Percentiles rank a stretch among this genome's conserved stretches.
phyloP scores from a whole-genome alignment of 2,797 vertebrate species.

The Tokudaia tokunoshimensis region DNA sequence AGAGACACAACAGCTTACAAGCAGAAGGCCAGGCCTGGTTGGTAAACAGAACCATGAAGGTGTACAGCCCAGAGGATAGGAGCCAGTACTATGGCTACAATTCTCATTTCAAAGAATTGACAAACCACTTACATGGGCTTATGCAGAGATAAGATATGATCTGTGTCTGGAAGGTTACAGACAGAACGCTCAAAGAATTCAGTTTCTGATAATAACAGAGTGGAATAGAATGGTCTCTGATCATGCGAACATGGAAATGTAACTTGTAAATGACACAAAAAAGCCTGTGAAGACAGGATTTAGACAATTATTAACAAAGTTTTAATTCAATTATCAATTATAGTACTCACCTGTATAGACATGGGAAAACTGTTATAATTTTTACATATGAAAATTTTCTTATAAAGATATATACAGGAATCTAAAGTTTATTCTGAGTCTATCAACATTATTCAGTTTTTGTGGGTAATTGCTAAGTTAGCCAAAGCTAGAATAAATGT shows the following conservation, averaged over 20 bases:
- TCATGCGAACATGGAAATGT: not conserved
- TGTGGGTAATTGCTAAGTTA: not conserved
- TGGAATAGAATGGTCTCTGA: not conserved
- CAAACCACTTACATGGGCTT: not conserved
- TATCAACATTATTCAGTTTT: not conserved
- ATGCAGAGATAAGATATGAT: not conserved
- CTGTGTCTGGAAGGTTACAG: not conserved
- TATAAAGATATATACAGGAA: not conserved
- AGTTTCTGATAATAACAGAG: not conserved
- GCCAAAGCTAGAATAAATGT: not conserved
- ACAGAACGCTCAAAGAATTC: not conserved
- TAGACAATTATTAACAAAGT: not conserved
- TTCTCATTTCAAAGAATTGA: not conserved
- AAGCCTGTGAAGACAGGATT: not conserved
- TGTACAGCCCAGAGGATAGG: not conserved
- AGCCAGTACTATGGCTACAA: not conserved
- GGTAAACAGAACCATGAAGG: accelerated
- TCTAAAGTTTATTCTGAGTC: not conserved
- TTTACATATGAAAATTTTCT: not conserved
- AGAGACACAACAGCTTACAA: not conserved
- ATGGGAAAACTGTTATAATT: not conserved
- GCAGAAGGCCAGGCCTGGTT: accelerated
- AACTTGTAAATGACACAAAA: not conserved
- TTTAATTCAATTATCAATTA: not conserved
- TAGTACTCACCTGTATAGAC: not conserved